Conservation (phyloP, 2,888 invertebrate genomes). For the Neria commutata region DNA sequence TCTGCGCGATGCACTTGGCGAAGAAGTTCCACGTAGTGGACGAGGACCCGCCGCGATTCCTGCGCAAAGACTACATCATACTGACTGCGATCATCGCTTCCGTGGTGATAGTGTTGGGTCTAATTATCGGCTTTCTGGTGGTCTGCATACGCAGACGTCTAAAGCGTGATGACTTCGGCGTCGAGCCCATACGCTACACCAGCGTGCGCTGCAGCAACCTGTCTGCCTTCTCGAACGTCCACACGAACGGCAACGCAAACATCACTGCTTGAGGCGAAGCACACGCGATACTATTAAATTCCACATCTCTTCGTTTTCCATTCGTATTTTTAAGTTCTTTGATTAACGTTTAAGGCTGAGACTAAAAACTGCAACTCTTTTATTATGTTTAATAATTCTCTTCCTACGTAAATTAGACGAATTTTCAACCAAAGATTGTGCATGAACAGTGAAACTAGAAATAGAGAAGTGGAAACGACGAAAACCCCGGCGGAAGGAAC, state of each 20-base stretch:
- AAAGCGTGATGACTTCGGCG: constrained; percentile 54
- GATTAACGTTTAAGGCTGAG: background rate
- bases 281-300: background rate
- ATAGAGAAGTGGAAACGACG: too few species aligned
- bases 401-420: constrained; percentile 28
- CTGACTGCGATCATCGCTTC: constrained; percentile 55
- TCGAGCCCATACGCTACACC: constrained; percentile 58
- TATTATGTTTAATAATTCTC: background rate
- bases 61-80: constrained; percentile 57
- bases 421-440: constrained; percentile 52
- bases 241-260: constrained; percentile 37
- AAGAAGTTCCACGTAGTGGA: constrained; percentile 50
- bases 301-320: too few species aligned
- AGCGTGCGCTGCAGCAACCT: constrained; percentile 56
- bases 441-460: too few species aligned
- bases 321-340: background rate
- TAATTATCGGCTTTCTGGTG: constrained; percentile 54
- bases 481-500: constrained; percentile 25
- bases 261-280: constrained; percentile 31
- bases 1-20: constrained; percentile 52
- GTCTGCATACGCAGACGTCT: constrained; percentile 55
- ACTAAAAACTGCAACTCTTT: background rate
- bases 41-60: constrained; percentile 58
- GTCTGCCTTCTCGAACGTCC: constrained; percentile 48
- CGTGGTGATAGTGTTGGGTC: constrained; percentile 52